Evolutionary conservation across 2,888 invertebrate species (phyloP).

Genomic region (Calephelis perditalis): DNA sequence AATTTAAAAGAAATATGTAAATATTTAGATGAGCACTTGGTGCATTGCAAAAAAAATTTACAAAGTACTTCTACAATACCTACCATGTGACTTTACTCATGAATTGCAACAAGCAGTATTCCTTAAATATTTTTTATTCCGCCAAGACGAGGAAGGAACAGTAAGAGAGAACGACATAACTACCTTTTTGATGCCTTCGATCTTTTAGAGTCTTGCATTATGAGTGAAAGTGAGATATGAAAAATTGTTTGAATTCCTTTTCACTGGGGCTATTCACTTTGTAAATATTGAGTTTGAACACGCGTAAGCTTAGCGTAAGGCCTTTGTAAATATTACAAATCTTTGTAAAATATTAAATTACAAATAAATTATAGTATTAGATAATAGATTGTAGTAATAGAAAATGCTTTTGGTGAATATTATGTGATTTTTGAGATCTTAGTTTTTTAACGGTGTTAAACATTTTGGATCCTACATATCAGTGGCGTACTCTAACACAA

Average conservation of each 20-base stretch:
- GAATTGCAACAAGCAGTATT: too few species aligned
- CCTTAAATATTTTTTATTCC: too few species aligned
- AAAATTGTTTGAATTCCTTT: slow-evolving; percentile 29
- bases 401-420: slow-evolving; percentile 2
- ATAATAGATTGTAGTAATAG: slow-evolving; percentile 2
- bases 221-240: slow-evolving; percentile 17
- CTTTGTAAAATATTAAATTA: slow-evolving; percentile 14
- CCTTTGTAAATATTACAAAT: slow-evolving; percentile 34
- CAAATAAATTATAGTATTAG: background rate
- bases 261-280: slow-evolving; percentile 50
- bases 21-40: too few species aligned
- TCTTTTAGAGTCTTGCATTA: slow-evolving; percentile 13
- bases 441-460: background rate
- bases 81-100: too few species aligned
- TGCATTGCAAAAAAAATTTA: too few species aligned
- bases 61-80: too few species aligned
- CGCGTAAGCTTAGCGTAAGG: slow-evolving; percentile 35
- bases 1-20: too few species aligned
- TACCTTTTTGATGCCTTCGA: too few species aligned
- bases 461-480: too few species aligned
- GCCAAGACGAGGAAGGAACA: too few species aligned
- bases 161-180: too few species aligned
- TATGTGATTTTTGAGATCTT: background rate
- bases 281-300: slow-evolving; percentile 47
- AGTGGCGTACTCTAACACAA: too few species aligned